phyloP scores from a whole-genome alignment of 2,113 vertebrate genomes.

The Erythrocercus mccallii region DNA sequence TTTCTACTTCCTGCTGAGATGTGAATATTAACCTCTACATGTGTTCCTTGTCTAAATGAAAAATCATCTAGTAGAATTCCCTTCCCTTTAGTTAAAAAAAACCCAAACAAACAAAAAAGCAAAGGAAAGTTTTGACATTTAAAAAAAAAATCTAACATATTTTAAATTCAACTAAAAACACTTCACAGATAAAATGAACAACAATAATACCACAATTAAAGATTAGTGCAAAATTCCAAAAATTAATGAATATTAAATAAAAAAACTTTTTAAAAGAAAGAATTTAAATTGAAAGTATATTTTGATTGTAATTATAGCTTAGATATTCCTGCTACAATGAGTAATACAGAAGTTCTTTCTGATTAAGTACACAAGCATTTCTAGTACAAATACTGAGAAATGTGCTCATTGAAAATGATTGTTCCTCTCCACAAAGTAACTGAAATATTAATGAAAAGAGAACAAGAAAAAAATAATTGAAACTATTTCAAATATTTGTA shows the following conservation, averaged over 20 bases:
- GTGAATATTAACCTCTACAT: neutral
- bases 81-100: neutral
- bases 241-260: neutral
- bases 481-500: neutral
- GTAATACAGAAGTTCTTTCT: neutral
- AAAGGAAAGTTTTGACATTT: neutral
- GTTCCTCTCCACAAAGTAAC: neutral
- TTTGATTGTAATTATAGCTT: neutral
- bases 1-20: neutral
- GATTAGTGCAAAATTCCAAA: neutral
- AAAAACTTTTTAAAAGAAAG: rapidly evolving
- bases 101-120: neutral
- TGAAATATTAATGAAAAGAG: neutral
- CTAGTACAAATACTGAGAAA: neutral
- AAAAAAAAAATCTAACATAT: neutral
- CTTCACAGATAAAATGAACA: neutral
- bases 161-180: neutral
- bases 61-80: neutral
- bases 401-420: neutral
- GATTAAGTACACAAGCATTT: neutral
- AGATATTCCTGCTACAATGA: neutral
- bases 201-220: neutral
- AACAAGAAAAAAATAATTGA: neutral
- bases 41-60: neutral
- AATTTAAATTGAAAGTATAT: neutral